Evolutionary conservation across 2,888 invertebrate species (phyloP), one percentile per base, ranked within the genome.

Genomic region (Laspeyria flexula): DNA sequence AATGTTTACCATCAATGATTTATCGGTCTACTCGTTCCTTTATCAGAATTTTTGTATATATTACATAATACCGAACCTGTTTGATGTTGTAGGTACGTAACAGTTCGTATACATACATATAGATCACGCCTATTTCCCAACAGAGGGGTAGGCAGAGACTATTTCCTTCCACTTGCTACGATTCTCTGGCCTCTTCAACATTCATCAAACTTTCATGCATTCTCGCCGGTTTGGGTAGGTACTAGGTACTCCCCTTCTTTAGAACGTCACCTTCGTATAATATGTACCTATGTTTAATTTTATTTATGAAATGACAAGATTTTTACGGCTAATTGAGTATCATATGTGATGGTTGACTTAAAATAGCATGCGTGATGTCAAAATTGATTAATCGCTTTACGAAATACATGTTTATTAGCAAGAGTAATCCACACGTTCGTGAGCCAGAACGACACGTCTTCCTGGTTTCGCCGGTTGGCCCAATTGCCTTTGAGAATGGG

Each of bases 401-500:
- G 44, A 59, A 62, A 66, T 62, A 62, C 54, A 61, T 55, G 59
- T 73, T 71, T 72, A 72, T 73, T 72, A 70, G 54, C 62, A 59
- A 52, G 62, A 67, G 69, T 72, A 59, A 69, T 71, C 55, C 55
- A 56, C 45, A 41, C 54, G 60, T 71, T 72, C 60, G 70, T 65
- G 65, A 71, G 73, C 72, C 74, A 78, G 73, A 73, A 71, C 69
- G 64, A 43, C 57, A 53, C 46, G 62, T 71, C 81, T 88, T 87
- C 84, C 85, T 83, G 82, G 80, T 84, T 79, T 71, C 67, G 51
- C 64, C 62, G 76, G 65, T 75, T 80, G 87, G 75, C 87, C 88
- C 81, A 83, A 71, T 82, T 86, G 79, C 80, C 82, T 86, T 87
- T 90, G 89, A 88, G 77, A 68, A 62, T 69, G 74, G 72, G 88